Conservation (phyloP, 2,888 invertebrate species). For the Diarsia dahlii region DNA sequence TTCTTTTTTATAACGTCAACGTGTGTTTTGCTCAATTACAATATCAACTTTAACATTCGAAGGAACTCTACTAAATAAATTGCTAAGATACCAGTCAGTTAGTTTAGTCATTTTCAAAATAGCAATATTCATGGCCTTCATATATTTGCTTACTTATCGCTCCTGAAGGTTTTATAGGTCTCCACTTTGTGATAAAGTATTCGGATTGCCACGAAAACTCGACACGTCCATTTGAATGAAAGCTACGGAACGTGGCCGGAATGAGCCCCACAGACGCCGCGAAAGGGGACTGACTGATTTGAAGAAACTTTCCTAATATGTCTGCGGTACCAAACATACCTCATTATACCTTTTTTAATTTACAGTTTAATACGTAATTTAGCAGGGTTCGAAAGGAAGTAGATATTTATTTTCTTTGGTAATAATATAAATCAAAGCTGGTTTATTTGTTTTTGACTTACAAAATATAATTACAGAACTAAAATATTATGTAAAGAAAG, state of each 20-base stretch:
- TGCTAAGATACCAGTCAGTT: conserved; percentile 6
- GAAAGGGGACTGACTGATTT: conserved; percentile 68
- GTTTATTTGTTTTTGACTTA: no score
- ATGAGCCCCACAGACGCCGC: conserved; percentile 62
- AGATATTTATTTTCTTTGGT: no score
- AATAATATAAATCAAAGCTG: no score
- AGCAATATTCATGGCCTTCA: conserved; percentile 39
- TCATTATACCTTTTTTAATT: conserved; percentile 35
- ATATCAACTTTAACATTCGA: background rate
- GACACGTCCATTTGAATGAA: conserved; percentile 78
- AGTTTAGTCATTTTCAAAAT: conserved; percentile 11
- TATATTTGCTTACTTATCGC: conserved; percentile 62
- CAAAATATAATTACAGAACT: no score
- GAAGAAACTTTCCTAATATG: conserved; percentile 60
- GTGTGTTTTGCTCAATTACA: background rate
- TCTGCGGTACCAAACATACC: conserved; percentile 41
- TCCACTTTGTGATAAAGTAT: conserved; percentile 76
- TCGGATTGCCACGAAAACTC: conserved; percentile 73
- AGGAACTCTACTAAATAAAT: conserved; percentile 16
- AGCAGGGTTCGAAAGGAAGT: background rate
- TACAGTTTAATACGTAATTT: background rate
- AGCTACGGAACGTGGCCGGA: conserved; percentile 75
- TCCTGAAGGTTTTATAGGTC: conserved; percentile 65
- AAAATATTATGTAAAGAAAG: no score
- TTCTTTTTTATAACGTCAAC: no score